Evolutionary conservation across 2,113 vertebrate genomes (phyloP).

Genomic region (Protobothrops mucrosquamatus): DNA sequence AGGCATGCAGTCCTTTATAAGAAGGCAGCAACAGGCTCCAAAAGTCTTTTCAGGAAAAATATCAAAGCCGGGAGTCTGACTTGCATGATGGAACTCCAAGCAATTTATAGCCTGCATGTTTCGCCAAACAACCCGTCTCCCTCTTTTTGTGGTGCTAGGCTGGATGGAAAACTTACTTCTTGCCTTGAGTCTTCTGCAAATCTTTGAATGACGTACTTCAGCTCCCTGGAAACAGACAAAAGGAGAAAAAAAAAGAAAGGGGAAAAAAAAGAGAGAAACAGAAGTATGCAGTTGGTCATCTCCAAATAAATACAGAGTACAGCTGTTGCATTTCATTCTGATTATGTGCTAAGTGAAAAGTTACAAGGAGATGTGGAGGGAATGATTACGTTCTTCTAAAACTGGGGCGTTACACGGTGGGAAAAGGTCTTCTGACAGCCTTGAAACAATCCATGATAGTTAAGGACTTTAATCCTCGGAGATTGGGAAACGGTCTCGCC

Average conservation of each 20-base stretch:
- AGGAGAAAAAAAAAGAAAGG: background rate
- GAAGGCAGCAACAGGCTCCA: background rate
- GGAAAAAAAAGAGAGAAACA: background rate
- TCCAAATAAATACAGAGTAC: background rate
- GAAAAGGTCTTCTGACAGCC: constrained; percentile 18
- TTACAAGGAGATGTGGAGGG: constrained; percentile 34
- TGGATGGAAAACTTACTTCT: constrained; percentile 78
- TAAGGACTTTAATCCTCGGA: constrained; percentile 31
- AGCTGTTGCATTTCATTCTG: constrained; percentile 21
- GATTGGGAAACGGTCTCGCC: background rate
- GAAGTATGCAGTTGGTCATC: background rate
- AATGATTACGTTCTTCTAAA: constrained; percentile 4
- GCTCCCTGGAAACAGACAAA: constrained; percentile 76
- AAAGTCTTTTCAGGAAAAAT: background rate
- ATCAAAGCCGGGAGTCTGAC: background rate
- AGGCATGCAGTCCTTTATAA: background rate
- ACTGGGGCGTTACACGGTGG: background rate
- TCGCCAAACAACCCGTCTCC: background rate
- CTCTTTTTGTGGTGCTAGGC: background rate
- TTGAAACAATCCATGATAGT: background rate
- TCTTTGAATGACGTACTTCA: constrained; percentile 98
- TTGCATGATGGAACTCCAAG: background rate
- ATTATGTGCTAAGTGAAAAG: background rate
- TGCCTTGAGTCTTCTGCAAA: constrained; percentile 96
- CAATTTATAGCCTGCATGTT: background rate